Base-by-base conservation (phyloP, 2,113 vertebrate species). In the Phalacrocorax brasilianus region DNA sequence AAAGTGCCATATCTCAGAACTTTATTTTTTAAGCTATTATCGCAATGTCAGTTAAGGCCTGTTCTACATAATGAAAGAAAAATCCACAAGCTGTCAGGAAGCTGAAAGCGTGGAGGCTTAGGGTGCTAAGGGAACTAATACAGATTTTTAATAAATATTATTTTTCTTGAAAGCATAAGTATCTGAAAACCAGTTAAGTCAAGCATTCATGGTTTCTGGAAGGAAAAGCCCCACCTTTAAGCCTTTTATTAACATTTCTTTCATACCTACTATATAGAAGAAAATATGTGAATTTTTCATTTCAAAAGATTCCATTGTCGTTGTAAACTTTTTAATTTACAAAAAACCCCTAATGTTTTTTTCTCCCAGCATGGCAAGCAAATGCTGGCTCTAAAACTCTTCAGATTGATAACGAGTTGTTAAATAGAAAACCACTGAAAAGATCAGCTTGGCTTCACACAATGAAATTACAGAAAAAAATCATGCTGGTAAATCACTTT, bases 41-140 rank as follows among this genome's bases (percentile, higher is more conserved):
- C 66, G 23, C 85, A 89, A 97, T 86, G 93, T 97, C 92, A 97
- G 44, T 97, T 96, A 96, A 97, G 95, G 97, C 81, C 85, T 94
- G 89, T 91, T 94, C 94, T 92, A 94, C 65, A 89, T 49, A 89
- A 92, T 20, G 86, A 59, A 97, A 97, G 94, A 97, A 96, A 95
- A 90, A 65, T 7, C 94, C 89, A 90, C 93, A 88, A 88, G 79
- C 3, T 90, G 75, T 61, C 93, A 97, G 82, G 70, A 88, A 85
- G 38, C 35, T 93, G 20, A 6, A 91, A 68, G 78, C 19, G 63
- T 58, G 61, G 74, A 95, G 77, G 56, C 80, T 91, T 86, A 85
- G 83, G 80, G 90, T 85, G 70, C 24, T 83, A 92, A 85, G 95
- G 56, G 91, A 97, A 96, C 49, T 21, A 77, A 77, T 30, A 21